A percentile compares a stretch with the other conserved stretches of the same genome.
phyloP scores from a whole-genome alignment of 1,140 invertebrate species.

The Macrostomum lignano region DNA sequence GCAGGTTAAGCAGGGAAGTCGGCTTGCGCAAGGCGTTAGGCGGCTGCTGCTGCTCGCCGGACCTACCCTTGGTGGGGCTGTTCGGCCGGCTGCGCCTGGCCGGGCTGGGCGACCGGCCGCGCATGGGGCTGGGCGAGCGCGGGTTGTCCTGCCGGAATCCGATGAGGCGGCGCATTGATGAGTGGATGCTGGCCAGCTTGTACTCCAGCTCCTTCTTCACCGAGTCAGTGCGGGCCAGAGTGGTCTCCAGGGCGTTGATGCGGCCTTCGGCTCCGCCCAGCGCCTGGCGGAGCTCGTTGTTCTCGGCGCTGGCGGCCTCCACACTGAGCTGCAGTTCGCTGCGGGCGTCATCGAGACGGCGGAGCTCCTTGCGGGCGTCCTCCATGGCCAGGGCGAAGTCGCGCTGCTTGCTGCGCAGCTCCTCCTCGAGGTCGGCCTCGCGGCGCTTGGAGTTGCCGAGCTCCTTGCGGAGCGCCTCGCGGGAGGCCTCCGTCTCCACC shows the following conservation, averaged over 20 bases:
- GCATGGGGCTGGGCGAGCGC: conserved; percentile 12
- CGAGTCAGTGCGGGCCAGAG: conserved; percentile 43
- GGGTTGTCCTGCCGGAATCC: conserved; percentile 34
- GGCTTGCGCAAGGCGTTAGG: too few relatives aligned
- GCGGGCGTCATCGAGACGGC: conserved; percentile 55
- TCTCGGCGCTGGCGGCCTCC: conserved; percentile 52
- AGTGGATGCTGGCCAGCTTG: conserved; percentile 47
- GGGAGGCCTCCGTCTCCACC: conserved; percentile 45
- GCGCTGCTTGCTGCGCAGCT: conserved; percentile 21
- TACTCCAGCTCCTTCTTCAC: conserved; percentile 50
- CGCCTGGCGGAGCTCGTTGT: conserved; percentile 43
- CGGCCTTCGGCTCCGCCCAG: conserved; percentile 51
- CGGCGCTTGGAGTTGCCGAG: conserved; percentile 22
- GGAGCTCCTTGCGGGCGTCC: conserved; percentile 22
- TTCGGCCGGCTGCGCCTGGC: conserved; percentile 15
- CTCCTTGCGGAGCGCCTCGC: conserved; percentile 34
- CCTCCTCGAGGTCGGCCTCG: conserved; percentile 23
- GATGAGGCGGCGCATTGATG: conserved; percentile 47
- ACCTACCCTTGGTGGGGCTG: conserved; percentile 24
- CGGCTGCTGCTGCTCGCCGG: too few relatives aligned
- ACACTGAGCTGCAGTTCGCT: conserved; percentile 60
- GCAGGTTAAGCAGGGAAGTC: too few relatives aligned
- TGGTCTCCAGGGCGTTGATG: conserved; percentile 45
- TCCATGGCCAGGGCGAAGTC: conserved; percentile 24
- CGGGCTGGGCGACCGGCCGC: conserved; percentile 20